Conservation (phyloP, 2,888 invertebrate species). For the Norana najaformis region DNA sequence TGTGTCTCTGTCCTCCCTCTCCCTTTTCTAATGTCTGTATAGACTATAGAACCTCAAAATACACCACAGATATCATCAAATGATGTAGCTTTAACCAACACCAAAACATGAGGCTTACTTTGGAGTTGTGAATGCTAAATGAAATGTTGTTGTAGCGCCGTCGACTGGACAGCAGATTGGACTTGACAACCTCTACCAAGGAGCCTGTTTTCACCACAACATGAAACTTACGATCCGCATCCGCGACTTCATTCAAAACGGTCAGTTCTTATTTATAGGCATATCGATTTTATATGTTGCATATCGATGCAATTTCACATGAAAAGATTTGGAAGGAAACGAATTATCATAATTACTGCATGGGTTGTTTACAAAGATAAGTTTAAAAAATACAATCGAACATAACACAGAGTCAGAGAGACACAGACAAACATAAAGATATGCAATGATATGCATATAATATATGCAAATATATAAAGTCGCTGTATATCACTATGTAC, state of each 20-base stretch:
- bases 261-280: neutral
- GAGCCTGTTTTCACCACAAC: constrained; percentile 37
- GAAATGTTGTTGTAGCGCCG: constrained; percentile 29
- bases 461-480: neutral
- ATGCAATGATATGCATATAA: no score
- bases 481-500: neutral
- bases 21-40: no score
- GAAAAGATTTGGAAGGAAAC: no score
- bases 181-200: constrained; percentile 34
- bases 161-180: constrained; percentile 35
- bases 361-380: no score
- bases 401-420: no score
- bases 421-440: no score
- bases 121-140: neutral
- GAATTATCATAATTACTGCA: no score
- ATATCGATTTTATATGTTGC: neutral
- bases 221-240: constrained; percentile 38
- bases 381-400: no score
- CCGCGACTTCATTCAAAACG: neutral
- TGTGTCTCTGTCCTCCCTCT: no score
- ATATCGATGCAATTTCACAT: neutral
- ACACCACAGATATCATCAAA: no score
- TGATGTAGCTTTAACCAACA: no score
- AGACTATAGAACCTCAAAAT: no score
- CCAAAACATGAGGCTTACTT: neutral